phyloP scores from a whole-genome alignment of 2,113 vertebrate genomes.

The Oenanthe melanoleuca region DNA sequence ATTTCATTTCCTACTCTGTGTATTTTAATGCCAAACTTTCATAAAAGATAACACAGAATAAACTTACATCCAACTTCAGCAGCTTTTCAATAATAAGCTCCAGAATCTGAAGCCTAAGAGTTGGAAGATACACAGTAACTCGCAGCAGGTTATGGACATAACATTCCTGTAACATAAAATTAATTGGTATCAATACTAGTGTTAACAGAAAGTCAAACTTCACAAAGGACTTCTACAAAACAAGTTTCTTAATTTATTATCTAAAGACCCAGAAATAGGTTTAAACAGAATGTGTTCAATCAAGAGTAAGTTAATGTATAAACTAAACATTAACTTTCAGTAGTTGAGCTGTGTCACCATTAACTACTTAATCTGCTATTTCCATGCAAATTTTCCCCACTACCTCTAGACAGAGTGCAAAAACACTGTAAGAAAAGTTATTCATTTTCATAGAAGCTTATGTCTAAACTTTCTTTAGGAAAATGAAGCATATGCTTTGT shows the following conservation, averaged over 20 bases:
- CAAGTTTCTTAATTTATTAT: neutral
- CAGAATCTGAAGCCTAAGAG: slow-evolving; percentile 85
- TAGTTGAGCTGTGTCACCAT: neutral
- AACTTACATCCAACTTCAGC: slow-evolving; percentile 92
- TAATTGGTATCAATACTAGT: neutral
- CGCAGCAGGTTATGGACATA: slow-evolving; percentile 93
- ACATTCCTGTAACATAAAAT: slow-evolving; percentile 84
- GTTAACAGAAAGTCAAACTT: neutral
- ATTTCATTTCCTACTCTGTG: neutral
- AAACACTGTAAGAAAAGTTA: neutral
- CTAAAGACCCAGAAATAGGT: neutral
- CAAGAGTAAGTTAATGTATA: neutral
- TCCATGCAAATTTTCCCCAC: neutral
- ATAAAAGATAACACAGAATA: neutral
- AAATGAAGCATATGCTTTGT: neutral
- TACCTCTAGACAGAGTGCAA: neutral
- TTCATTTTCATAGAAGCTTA: neutral
- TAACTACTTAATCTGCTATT: neutral
- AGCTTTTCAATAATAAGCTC: slow-evolving; percentile 88
- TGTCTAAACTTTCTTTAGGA: neutral
- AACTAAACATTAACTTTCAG: neutral
- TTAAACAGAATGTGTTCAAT: neutral
- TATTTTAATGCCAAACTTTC: neutral
- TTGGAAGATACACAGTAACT: slow-evolving; percentile 85
- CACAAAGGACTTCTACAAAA: neutral